Evolutionary conservation across 2,888 invertebrate genomes (phyloP).

Genomic region (Deilephila porcellus): DNA sequence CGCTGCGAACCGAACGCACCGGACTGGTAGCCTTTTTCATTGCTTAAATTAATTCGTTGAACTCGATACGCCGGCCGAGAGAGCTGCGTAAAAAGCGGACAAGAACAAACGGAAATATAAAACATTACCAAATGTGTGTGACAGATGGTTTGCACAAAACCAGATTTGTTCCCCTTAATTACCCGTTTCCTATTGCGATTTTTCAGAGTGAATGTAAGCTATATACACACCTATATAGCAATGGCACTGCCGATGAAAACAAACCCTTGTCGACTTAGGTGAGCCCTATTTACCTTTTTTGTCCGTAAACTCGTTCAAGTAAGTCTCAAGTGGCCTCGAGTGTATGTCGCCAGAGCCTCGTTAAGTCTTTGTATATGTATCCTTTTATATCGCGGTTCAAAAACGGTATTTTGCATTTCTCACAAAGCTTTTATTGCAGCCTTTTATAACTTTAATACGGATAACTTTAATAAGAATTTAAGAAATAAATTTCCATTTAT

Average conservation of each 20-base stretch:
- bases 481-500: constrained; percentile 5
- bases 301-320: constrained; percentile 35
- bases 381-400: constrained; percentile 16
- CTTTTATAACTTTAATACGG: constrained; percentile 14
- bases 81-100: constrained; percentile 59
- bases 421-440: constrained; percentile 4
- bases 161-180: constrained; percentile 47
- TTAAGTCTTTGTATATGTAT: constrained; percentile 29
- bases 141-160: constrained; percentile 56
- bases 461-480: not conserved
- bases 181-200: constrained; percentile 7
- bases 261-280: constrained; percentile 27
- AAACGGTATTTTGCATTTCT: constrained; percentile 23
- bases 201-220: not conserved
- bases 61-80: constrained; percentile 55
- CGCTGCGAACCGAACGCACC: not conserved
- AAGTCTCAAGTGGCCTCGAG: constrained; percentile 34
- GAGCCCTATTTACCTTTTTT: constrained; percentile 35
- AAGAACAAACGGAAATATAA: constrained; percentile 71
- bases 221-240: not conserved
- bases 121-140: constrained; percentile 78
- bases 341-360: constrained; percentile 33
- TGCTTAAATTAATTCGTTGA: constrained; percentile 72
- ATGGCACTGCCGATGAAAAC: constrained; percentile 28
- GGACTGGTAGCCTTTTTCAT: constrained; percentile 29